Conservation (phyloP, 2,888 invertebrate species). For the Lobophora halterata region DNA sequence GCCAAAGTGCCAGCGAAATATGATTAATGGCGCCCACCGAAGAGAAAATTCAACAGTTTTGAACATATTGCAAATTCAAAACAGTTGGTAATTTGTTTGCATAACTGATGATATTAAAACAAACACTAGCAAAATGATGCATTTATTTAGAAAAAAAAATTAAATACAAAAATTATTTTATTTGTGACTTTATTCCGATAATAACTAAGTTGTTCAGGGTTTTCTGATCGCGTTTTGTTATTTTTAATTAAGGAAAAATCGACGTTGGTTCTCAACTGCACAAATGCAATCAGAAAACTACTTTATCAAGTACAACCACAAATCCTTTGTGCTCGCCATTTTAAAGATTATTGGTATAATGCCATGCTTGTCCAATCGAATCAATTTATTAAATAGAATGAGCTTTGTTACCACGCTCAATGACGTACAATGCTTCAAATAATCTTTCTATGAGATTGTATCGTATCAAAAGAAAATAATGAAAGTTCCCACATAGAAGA, state of each 20-base stretch:
- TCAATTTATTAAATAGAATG: conserved; percentile 39
- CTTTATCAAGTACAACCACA: conserved; percentile 10
- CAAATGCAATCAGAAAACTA: conserved; percentile 11
- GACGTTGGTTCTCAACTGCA: conserved; percentile 10
- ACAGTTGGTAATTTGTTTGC: too few relatives aligned
- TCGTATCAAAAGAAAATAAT: conserved; percentile 49
- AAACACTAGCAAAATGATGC: too few relatives aligned
- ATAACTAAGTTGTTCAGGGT: too few relatives aligned
- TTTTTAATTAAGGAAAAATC: too few relatives aligned
- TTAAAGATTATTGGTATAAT: too few relatives aligned
- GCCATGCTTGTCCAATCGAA: conserved; percentile 27
- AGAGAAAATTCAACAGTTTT: conserved; percentile 17
- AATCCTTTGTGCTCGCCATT: conserved; percentile 10
- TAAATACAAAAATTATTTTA: too few relatives aligned
- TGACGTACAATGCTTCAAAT: conserved; percentile 44
- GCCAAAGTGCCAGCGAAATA: conserved; percentile 14
- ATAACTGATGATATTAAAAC: too few relatives aligned
- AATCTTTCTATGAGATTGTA: conserved; percentile 45
- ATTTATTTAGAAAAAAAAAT: too few relatives aligned
- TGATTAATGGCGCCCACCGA: conserved; percentile 18
- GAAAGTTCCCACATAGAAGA: conserved; percentile 37
- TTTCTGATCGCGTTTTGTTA: too few relatives aligned
- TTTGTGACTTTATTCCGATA: too few relatives aligned
- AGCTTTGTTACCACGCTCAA: conserved; percentile 39
- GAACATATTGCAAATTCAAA: conserved; percentile 17